A percentile compares a stretch with the other conserved stretches of the same genome.
These are phyloP conservation scores for Odontothrips loti DNA, from an alignment of 2,888 invertebrate genomes.

Conservation along the genomic window DNA sequence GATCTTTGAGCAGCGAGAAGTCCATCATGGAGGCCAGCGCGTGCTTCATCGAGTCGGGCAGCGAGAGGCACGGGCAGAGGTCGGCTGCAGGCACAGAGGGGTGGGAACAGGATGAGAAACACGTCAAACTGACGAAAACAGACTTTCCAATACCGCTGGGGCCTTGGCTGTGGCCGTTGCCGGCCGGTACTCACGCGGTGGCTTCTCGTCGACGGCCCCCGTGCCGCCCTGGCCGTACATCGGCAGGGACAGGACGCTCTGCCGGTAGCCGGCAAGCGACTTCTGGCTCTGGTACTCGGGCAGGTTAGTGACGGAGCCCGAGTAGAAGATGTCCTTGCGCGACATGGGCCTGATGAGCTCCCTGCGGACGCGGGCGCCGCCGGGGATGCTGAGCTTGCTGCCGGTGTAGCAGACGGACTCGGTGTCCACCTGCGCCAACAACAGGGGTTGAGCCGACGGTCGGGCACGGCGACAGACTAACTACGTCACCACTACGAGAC, in stretches of 20 bases:
- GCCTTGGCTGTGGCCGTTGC: no score
- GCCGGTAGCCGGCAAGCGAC: conserved; percentile 79
- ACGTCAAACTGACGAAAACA: no score
- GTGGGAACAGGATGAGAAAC: no score
- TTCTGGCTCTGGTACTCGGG: conserved; percentile 90
- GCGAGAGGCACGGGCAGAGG: conserved; percentile 71
- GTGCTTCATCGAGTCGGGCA: conserved; percentile 76
- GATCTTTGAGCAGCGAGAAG: conserved; percentile 78
- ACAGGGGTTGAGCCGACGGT: not conserved
- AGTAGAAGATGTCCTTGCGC: conserved; percentile 93
- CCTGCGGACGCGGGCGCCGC: conserved; percentile 44
- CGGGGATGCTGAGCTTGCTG: conserved; percentile 53
- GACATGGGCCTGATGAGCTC: conserved; percentile 81
- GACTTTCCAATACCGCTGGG: no score
- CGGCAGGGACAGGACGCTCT: conserved; percentile 83
- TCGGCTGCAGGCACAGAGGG: conserved; percentile 56
- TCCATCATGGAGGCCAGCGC: conserved; percentile 88
- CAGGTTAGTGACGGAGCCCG: conserved; percentile 86
- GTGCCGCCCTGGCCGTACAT: conserved; percentile 56
- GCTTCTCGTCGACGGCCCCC: conserved; percentile 59
- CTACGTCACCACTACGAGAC: no score
- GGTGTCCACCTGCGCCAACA: conserved; percentile 51
- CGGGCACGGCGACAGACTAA: not conserved
- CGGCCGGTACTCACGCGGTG: conserved; percentile 62
- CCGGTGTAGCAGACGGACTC: conserved; percentile 65